Conservation (phyloP, 2,888 invertebrate species). For the Willowsia nigromaculata region DNA sequence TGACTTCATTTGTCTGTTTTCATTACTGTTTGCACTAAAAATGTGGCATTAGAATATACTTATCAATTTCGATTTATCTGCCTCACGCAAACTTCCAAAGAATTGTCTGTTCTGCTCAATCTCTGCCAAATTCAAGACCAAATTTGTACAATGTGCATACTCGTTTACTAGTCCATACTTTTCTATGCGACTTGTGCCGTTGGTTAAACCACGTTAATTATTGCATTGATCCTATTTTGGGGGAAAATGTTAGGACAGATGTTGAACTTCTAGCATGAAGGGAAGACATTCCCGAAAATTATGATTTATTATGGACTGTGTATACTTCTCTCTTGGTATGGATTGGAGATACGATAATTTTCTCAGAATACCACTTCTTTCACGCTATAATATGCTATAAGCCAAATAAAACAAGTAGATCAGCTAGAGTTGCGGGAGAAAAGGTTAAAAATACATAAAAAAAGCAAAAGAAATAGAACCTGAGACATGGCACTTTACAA, state of each 20-base stretch:
- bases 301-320: slow-evolving; percentile 51
- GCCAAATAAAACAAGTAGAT: background rate
- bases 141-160: no score
- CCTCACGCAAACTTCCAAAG: no score
- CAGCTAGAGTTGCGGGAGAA: background rate
- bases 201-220: background rate
- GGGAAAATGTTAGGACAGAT: slow-evolving; percentile 49
- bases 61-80: no score
- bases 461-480: background rate
- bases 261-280: slow-evolving; percentile 32
- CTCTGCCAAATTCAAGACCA: no score
- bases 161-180: background rate
- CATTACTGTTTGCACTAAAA: no score
- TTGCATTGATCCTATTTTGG: slow-evolving; percentile 19
- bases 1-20: no score
- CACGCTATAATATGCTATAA: slow-evolving; percentile 16
- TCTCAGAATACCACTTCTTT: background rate
- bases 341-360: background rate
- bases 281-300: no score
- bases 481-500: background rate
- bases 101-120: no score
- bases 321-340: no score
- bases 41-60: no score
- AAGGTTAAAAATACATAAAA: background rate
- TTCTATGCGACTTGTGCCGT: background rate